A percentile compares a stretch with the other conserved stretches of the same genome.
Conservation (phyloP, 2,113 vertebrate species). For the Daboia siamensis region DNA sequence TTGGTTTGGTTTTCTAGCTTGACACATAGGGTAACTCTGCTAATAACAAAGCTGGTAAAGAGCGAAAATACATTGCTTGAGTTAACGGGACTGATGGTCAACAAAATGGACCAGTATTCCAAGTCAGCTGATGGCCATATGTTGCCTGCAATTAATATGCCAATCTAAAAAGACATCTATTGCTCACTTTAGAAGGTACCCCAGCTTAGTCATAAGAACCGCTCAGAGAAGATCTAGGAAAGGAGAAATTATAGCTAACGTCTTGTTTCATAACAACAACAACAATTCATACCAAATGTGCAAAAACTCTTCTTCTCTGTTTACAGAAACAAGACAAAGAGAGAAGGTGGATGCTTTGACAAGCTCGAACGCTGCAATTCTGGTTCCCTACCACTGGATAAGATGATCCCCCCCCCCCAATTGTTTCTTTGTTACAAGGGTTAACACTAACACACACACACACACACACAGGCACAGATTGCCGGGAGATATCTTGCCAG, state of each 20-base stretch:
- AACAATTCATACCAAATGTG: constrained; percentile 64
- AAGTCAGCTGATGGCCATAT: constrained; percentile 83
- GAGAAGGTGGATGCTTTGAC: constrained; percentile 55
- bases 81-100: constrained; percentile 54
- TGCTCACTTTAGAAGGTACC: constrained; percentile 65
- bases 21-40: constrained; percentile 12
- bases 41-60: constrained; percentile 53
- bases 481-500: constrained; percentile 58
- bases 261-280: constrained; percentile 64
- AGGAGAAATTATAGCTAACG: constrained; percentile 67
- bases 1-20: neutral
- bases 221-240: constrained; percentile 46
- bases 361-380: constrained; percentile 46
- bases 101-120: constrained; percentile 65
- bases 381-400: neutral
- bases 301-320: constrained; percentile 67
- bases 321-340: constrained; percentile 59
- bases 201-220: constrained; percentile 76
- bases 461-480: neutral
- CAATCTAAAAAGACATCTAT: constrained; percentile 74
- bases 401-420: neutral
- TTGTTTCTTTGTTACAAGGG: constrained; percentile 59
- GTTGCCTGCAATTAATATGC: constrained; percentile 82
- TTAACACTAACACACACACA: neutral
- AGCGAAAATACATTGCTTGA: constrained; percentile 57